Conservation (phyloP, 2,888 invertebrate genomes). For the Rotaria socialis region DNA sequence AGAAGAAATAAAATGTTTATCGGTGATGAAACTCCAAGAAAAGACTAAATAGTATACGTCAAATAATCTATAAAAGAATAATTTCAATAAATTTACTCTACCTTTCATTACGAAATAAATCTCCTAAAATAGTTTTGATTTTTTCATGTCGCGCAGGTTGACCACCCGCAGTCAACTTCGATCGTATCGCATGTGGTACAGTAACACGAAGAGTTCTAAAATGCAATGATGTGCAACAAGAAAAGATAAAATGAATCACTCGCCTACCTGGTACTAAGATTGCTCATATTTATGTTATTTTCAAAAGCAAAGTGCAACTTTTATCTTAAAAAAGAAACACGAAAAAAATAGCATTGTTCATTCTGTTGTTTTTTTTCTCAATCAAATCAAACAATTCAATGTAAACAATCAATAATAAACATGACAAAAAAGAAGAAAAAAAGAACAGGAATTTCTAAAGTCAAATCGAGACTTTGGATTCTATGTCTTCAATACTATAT, state of each 20-base stretch:
- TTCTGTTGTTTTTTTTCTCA: no score
- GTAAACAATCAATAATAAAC: neutral
- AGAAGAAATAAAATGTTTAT: no score
- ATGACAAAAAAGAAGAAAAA: neutral
- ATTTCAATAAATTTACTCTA: neutral
- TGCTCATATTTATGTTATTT: neutral
- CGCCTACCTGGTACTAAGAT: neutral
- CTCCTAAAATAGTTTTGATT: slow-evolving; percentile 38
- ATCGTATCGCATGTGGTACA: neutral
- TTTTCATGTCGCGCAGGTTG: slow-evolving; percentile 42
- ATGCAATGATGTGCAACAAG: neutral
- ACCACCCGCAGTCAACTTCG: slow-evolving; percentile 7
- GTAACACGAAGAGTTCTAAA: slow-evolving; percentile 23
- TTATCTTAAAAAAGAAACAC: neutral
- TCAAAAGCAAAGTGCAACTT: neutral
- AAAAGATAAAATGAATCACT: neutral
- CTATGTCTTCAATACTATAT: neutral
- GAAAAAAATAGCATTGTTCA: neutral
- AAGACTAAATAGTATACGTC: no score
- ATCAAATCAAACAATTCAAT: neutral
- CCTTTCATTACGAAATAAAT: slow-evolving; percentile 41
- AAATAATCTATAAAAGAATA: no score
- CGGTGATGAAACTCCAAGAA: no score
- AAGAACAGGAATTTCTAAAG: no score
- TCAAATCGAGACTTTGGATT: no score